Evolutionary conservation across 2,113 vertebrate species (phyloP), one percentile per base, ranked within the genome.

Genomic region (Pseudopodoces humilis): DNA sequence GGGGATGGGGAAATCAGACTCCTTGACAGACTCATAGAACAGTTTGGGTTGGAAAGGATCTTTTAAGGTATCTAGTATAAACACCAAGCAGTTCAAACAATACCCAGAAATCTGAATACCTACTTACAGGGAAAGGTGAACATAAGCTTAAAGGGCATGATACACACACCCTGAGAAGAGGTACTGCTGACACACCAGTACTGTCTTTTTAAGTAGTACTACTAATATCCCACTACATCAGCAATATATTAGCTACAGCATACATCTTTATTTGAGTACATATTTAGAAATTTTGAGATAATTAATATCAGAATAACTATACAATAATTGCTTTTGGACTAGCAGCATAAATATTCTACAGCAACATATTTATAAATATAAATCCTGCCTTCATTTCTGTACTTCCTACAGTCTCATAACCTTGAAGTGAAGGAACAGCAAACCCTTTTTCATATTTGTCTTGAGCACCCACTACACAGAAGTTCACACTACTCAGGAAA

Each of bases 121-220:
- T 14, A 30, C 28, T 64, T 44, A 13, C 0, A 78, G 8, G 10
- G 62, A 70, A 41, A 83, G 16, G 12, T 30, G 33, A 62, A 41
- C 18, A 53, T 21, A 75, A 80, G 7, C 20, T 33, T 60, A 17
- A 14, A 63, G 4, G 5, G 30, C 47, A 58, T 1, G 0, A 46
- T 35, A 43, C 13, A 52, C 8, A 23, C 2, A 7, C 4, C 9
- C 14, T 1, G 1, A 56, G 6, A 39, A 24, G 5, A 1, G 15
- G 4, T 39, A 15, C 4, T 49, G n/a, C 47, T 63, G n/a, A 37
- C 11, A 27, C 23, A 50, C 0, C 39, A 24, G 20, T 10, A 56
- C 12, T 37, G 23, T 15, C 56, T 50, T 33, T 19, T 0, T 1
- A 41, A 85, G 33, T 39, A 75, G 21, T 7, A 50, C 15, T 50